phyloP scores from a whole-genome alignment of 1,140 invertebrate species.

The Rhopalosiphum padi region DNA sequence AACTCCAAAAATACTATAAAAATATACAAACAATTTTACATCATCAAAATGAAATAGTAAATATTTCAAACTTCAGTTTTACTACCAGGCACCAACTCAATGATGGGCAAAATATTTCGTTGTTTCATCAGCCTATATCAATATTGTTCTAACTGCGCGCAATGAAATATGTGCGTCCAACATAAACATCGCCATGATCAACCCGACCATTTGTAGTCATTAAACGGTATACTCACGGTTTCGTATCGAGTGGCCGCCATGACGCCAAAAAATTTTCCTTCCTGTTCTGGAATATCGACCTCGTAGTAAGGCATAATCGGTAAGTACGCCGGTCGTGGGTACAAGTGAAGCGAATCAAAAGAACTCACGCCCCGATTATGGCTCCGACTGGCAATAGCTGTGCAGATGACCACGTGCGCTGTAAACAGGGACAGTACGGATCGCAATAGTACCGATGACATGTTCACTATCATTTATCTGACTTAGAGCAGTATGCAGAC shows the following conservation, averaged over 20 bases:
- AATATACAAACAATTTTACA: no score
- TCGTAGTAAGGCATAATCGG: slow-evolving; percentile 19
- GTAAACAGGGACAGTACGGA: not conserved
- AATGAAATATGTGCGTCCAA: no score
- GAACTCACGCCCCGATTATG: not conserved
- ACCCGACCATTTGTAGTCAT: no score
- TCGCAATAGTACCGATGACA: not conserved
- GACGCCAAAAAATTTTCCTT: slow-evolving; percentile 1
- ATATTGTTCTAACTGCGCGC: no score
- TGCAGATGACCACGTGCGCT: not conserved
- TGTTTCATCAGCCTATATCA: no score
- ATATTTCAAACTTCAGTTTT: no score
- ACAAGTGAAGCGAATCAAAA: not conserved
- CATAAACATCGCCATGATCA: no score
- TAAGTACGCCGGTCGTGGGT: not conserved
- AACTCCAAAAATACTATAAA: no score
- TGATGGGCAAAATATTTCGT: no score
- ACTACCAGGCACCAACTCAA: no score
- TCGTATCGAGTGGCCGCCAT: not conserved
- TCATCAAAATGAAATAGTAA: no score
- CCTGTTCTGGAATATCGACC: not conserved
- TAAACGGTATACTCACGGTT: not conserved
- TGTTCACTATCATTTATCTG: not conserved
- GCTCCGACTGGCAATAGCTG: not conserved
- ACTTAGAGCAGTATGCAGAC: no score